Base-by-base conservation (phyloP, 2,113 vertebrate species). In the Orcinus orca region DNA sequence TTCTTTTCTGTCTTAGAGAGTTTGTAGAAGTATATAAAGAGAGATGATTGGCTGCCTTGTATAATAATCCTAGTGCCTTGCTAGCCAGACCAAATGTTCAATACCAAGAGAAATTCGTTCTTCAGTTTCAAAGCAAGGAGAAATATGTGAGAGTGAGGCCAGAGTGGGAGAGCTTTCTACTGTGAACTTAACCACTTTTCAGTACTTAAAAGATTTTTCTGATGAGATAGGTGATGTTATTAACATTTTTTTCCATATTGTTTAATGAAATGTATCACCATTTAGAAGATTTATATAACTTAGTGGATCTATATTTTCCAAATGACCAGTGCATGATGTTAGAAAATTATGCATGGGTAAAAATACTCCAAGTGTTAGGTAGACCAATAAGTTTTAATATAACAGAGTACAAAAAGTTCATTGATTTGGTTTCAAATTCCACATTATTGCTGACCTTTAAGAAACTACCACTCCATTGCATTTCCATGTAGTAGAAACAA, bases 41-140 rank as follows among this genome's bases (percentile, higher is more conserved):
- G 23, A 80, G 31, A 41, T 93, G 58, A 76, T n/a, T 77, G n/a
- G 25, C 88, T 84, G 44, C 47, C 29, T 58, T 73, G 2, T 92
- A 23, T 86, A 38, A 26, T 86, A 38, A 76, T 93, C 6, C 79
- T 90, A 65, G 41, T 76, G 63, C 15, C 47, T 26, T 77, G 13
- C 14, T 85, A 29, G 84, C 70, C 18, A 88, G 44, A 86, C n/a
- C 21, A 68, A 31, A 62, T 90, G 53, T 82, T 97, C 41, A 97
- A 11, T 77, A 82, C 41, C 82, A 44, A 95, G 47, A 94, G 29
- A 95, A 88, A 63, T 58, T 88, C 85, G 26, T 33, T 94, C 44
- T 74, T 94, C 6, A 88, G 17, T 90, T 94, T 94, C 33, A 63
- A 96, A 90, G 31, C 41, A 93, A 84, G 23, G 36, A 88, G 63